A percentile compares a stretch with the other conserved stretches of the same genome.
These are phyloP conservation scores for Ploceus nigricollis DNA, from an alignment of 2,113 vertebrate species.

Conservation along the genomic window DNA sequence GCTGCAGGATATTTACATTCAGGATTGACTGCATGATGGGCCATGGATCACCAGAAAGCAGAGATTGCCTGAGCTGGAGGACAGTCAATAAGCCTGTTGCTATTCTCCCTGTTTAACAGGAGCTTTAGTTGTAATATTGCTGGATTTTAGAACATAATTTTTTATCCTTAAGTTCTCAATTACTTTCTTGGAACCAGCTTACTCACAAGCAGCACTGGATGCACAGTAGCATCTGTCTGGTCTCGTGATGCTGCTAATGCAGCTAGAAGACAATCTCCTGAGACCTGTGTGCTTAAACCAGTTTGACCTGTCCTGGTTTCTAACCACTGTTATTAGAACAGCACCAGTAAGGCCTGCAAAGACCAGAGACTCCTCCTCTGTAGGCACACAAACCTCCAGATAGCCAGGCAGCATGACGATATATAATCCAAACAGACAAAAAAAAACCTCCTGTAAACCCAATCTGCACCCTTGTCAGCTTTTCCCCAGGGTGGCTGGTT, in stretches of 20 bases:
- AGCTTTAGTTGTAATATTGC: neutral
- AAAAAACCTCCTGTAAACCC: neutral
- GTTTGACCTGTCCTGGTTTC: neutral
- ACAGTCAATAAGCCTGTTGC: neutral
- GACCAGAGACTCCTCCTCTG: neutral
- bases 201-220: neutral
- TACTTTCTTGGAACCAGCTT: neutral
- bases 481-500: neutral
- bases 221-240: neutral
- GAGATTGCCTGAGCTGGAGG: neutral
- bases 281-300: neutral
- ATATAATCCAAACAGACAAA: neutral
- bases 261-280: neutral
- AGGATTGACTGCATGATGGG: neutral
- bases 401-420: neutral
- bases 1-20: neutral
- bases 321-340: neutral
- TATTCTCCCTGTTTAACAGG: neutral
- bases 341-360: neutral
- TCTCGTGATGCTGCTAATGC: neutral
- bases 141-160: neutral
- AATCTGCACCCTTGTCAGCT: neutral
- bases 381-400: neutral
- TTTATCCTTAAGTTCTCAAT: neutral
- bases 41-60: neutral